phyloP scores from a whole-genome alignment of 2,888 invertebrate species.

The Fragum whitleyi region DNA sequence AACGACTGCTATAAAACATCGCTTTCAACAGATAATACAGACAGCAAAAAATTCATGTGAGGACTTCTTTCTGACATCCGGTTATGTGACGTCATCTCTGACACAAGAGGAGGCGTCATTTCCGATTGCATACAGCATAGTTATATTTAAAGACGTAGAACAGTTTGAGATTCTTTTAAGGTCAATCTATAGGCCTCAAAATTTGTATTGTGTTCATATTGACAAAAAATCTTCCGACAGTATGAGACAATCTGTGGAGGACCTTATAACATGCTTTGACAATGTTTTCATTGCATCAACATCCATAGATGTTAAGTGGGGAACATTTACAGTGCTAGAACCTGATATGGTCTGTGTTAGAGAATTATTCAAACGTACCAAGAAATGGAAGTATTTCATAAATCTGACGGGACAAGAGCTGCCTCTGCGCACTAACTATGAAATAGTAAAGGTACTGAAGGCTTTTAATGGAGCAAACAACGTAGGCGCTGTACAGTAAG shows the following conservation, averaged over 20 bases:
- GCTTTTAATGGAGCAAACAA: conserved; percentile 29
- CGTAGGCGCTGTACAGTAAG: neutral
- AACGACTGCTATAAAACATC: neutral
- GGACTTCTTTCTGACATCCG: conserved; percentile 41
- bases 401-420: conserved; percentile 72
- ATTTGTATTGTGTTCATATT: conserved; percentile 82
- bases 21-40: neutral
- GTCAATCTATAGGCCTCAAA: conserved; percentile 82
- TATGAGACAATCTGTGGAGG: conserved; percentile 64
- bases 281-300: conserved; percentile 78
- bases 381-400: conserved; percentile 1
- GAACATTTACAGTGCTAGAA: conserved; percentile 77
- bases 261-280: conserved; percentile 75
- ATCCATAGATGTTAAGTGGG: conserved; percentile 75
- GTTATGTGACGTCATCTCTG: conserved; percentile 67
- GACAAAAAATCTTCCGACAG: conserved; percentile 74
- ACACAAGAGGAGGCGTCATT: conserved; percentile 73
- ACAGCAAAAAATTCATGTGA: neutral
- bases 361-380: conserved; percentile 67
- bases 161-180: conserved; percentile 79
- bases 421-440: conserved; percentile 80
- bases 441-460: conserved; percentile 78
- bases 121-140: conserved; percentile 79
- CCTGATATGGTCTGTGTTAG: conserved; percentile 81
- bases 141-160: conserved; percentile 77